Evolutionary conservation across 30 jellyfish, hydroid and myxozoan genomes (phyloP).

Genomic region (Clytia hemisphaerica): DNA sequence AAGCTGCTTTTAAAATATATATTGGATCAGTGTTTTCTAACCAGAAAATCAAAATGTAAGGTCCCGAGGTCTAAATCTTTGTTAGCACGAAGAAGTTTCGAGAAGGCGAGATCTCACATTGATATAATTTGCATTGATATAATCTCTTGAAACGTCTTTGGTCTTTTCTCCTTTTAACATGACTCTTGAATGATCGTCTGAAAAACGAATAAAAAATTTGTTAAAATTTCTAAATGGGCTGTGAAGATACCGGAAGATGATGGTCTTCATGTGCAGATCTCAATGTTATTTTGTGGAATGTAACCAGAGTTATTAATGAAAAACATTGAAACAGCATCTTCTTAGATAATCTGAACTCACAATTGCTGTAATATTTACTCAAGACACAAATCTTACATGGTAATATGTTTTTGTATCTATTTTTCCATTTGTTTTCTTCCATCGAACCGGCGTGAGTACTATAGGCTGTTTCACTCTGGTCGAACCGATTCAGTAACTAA

Average conservation of each 20-base stretch:
- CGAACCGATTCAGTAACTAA: conserved; percentile 32
- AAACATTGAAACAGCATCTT: no score
- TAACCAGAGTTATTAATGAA: no score
- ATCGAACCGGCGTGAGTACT: conserved; percentile 22
- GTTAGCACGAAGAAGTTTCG: neutral
- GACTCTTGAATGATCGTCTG: conserved; percentile 94
- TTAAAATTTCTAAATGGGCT: no score
- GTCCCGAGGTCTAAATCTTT: neutral
- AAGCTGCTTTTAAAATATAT: neutral
- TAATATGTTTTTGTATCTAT: conserved; percentile 47
- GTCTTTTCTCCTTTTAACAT: conserved; percentile 49
- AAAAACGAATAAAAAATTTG: neutral
- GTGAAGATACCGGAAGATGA: no score
- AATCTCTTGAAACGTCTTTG: conserved; percentile 61
- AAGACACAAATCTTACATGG: conserved; percentile 57
- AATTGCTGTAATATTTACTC: no score
- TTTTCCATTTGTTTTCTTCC: conserved; percentile 33
- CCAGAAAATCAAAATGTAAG: neutral
- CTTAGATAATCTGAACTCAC: no score
- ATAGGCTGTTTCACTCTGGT: conserved; percentile 23
- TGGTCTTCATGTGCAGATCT: no score
- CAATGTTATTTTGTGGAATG: no score
- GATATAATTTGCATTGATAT: conserved; percentile 82
- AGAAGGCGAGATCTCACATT: conserved; percentile 37
- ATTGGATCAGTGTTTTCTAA: neutral